Evolutionary conservation across 2,797 vertebrate genomes (phyloP).

Genomic region (Hyperoplus lanceolatus): DNA sequence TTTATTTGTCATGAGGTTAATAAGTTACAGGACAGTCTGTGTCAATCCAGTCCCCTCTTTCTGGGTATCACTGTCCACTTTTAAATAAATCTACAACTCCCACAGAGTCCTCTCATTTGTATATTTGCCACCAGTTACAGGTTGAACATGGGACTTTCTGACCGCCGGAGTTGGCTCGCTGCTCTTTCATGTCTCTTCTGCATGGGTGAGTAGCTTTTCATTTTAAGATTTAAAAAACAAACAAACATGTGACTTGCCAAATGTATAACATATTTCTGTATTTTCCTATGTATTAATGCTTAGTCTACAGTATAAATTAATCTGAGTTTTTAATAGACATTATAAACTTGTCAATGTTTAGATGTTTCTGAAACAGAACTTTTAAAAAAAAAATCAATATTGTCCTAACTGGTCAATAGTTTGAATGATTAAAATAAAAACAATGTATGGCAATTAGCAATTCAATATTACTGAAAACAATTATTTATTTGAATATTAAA

Average conservation of each 20-base stretch:
- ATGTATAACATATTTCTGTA: background rate
- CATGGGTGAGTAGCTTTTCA: slow-evolving; percentile 61
- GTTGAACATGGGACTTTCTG: slow-evolving; percentile 64
- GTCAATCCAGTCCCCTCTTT: slow-evolving; percentile 9
- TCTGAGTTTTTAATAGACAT: background rate
- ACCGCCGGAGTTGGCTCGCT: slow-evolving; percentile 45
- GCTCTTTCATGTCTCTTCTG: slow-evolving; percentile 58
- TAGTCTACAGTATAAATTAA: background rate
- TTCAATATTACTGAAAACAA: background rate
- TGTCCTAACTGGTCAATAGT: background rate
- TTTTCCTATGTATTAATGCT: background rate
- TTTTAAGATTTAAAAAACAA: background rate
- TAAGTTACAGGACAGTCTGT: slow-evolving; percentile 55
- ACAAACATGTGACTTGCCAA: background rate
- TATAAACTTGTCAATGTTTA: background rate
- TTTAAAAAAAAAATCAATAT: background rate
- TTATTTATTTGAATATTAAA: background rate
- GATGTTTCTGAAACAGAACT: background rate
- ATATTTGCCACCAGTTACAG: background rate
- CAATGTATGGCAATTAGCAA: background rate
- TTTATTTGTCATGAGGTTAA: slow-evolving; percentile 70
- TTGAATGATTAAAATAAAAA: background rate
- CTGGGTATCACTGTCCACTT: slow-evolving; percentile 16
- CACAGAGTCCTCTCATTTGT: slow-evolving; percentile 15
- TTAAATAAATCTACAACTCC: slow-evolving; percentile 29